Conservation (phyloP, 2,113 vertebrate genomes). For the Alectura lathami region DNA sequence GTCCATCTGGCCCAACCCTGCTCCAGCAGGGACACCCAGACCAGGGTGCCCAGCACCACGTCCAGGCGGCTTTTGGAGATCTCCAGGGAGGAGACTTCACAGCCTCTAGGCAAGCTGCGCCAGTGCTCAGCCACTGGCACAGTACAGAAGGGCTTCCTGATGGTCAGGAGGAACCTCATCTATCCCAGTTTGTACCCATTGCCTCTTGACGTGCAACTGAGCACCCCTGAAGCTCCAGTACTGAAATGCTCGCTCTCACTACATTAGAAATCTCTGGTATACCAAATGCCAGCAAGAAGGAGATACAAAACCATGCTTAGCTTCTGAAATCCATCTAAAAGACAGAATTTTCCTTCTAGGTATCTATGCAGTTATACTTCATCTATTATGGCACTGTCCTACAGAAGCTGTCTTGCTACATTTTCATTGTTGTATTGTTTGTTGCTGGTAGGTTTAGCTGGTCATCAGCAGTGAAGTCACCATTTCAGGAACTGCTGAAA, state of each 20-base stretch:
- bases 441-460: neutral
- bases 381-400: accelerated
- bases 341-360: neutral
- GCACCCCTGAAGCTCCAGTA: neutral
- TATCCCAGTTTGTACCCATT: neutral
- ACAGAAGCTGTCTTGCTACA: neutral
- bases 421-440: neutral
- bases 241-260: neutral
- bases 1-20: neutral
- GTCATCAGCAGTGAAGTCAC: neutral
- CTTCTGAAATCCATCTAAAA: neutral
- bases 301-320: neutral
- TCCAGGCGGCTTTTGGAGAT: neutral
- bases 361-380: neutral
- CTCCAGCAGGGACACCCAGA: neutral
- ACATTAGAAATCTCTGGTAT: neutral
- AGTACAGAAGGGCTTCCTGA: neutral
- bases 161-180: neutral
- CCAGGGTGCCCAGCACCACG: neutral
- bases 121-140: neutral
- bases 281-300: neutral
- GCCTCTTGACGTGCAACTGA: neutral
- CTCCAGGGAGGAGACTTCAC: neutral
- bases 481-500: neutral
- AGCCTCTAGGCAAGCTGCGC: neutral